Base-by-base conservation (phyloP, 2,113 vertebrate genomes). In the Odontesthes bonariensis region DNA sequence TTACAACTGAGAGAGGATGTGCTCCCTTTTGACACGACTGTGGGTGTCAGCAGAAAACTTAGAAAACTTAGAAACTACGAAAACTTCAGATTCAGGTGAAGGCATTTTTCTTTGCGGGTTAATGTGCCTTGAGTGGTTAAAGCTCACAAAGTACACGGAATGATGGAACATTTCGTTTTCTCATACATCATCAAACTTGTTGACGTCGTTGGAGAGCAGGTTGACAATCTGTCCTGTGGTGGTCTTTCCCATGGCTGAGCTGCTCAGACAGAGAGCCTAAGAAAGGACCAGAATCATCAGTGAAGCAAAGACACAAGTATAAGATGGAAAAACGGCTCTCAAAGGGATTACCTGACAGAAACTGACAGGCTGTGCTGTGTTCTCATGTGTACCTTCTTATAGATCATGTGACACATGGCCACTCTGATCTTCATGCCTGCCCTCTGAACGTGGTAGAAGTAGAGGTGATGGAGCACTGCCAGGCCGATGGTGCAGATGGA, bases 141-240 rank as follows among this genome's bases (percentile, higher is more conserved):
- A 27, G 27, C 27, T 27, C 27, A 27, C 27, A 27, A 3, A 27
- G 27, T 1, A 27, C 27, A 27, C 3, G 27, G 27, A 27, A 27
- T 27, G 27, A 27, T 27, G 27, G 27, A 2, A 3, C 27, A 3
- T 38, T 0, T 22, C n/a, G 49, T 17, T 44, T 58, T 61, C 11
- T 77, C 92, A 55, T 90, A 97, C 98, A 77, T 99, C 95, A 88
- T 99, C 98, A 82, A 98, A 99, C 90, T 95, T 98, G 91, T 97
- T 97, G 85, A 99, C 98, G 6, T 99, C 98, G 0, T 98, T 99
- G 65, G 98, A 98, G 7, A 99, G 93, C 23, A 99, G 95, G 78
- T 99, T 99, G 71, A 99, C 97, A 33, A 98, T 98, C 79, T 99
- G 98, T 52, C 98, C 98, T 0, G 97, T 97, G 78, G 97, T 99